Evolutionary conservation across 2,888 invertebrate genomes (phyloP), one percentile per base, ranked within the genome.

Genomic region (Abscondita cerata): DNA sequence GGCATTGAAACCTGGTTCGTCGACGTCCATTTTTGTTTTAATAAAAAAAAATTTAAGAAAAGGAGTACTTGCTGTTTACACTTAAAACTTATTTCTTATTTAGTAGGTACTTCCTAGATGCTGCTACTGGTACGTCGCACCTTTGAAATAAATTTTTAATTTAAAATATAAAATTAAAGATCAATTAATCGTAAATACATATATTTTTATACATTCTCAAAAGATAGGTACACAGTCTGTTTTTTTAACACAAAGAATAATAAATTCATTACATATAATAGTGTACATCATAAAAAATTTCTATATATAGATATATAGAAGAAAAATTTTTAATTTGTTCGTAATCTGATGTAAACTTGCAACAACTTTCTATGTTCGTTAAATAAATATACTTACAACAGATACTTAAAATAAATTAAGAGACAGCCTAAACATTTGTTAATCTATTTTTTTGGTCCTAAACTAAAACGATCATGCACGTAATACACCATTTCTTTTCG

Each of bases 201-300:
- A 55, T 64, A 64, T 64, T 66, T 67, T 64, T 62, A 68, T 67
- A 68, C 58, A 64, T 56, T 56, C 59, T 64, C 57, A 62, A 50
- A 44, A 44, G 44, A 19, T 62, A 64, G 44, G 44, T 62, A 64
- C 58, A 63, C 59, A 60, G 56, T 61, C 59, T 64, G 59, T 52
- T 62, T 52, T 65, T 36, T 59, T 75, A 75, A 75, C 75, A 73
- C 73, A 74, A 74, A 76, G 75, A 75, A 69, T 74, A 73, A 76
- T 73, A 75, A 73, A 72, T 70, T 72, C 68, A 65, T 71, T 71
- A 73, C 70, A 68, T 46, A 62, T 58, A 72, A 72, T 69, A 72
- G 71, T 68, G 66, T 67, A 68, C 67, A 66, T 12, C 13, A 40
- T 40, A 40, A 15, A 40, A 13, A 13, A 1, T 8, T 40, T 13